Base-by-base conservation (phyloP, 2,113 vertebrate species). In the Chaetura pelagica region DNA sequence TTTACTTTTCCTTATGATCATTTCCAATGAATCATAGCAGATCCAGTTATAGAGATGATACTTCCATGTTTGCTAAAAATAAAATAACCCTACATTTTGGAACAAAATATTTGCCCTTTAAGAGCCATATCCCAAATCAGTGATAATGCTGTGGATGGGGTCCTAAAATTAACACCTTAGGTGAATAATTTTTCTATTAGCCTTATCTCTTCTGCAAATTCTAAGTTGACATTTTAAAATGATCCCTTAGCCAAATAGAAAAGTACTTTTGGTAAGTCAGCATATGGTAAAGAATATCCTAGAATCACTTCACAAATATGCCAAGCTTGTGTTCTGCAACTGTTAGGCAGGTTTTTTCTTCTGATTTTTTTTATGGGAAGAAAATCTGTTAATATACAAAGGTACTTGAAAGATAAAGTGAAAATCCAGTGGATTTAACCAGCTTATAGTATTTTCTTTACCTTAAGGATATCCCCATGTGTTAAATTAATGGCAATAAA, bases 231-330 rank as follows among this genome's bases (percentile, higher is more conserved):
- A 96, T 97, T 96, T 96, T 94, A 96, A 95, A 97, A 93, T 87
- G 88, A 96, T 94, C 95, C 67, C 62, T 89, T 91, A 96, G 92
- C 93, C 76, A 96, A 96, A 96, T 76, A 96, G 89, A 94, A 93
- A 84, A 89, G 81, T 80, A 89, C 92, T 94, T 93, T 57, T 94
- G 89, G 94, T 94, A 96, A 97, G 92, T 83, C 93, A 95, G 91
- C 91, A 95, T 96, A 87, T 96, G 95, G 94, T 96, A 97, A 95
- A 91, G 90, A 95, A 93, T 96, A 88, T 94, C 92, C 82, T 95
- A 96, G 92, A 96, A 97, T 96, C 92, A 94, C 96, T 95, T 94
- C 59, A 80, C 86, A 96, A 97, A 95, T 88, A 95, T 96, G 96
- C 94, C 94, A 95, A 66, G 95, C 93, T 91, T 95, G 96, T 97